Base-by-base conservation (phyloP, 2,113 vertebrate species). In the Saccopteryx bilineata region DNA sequence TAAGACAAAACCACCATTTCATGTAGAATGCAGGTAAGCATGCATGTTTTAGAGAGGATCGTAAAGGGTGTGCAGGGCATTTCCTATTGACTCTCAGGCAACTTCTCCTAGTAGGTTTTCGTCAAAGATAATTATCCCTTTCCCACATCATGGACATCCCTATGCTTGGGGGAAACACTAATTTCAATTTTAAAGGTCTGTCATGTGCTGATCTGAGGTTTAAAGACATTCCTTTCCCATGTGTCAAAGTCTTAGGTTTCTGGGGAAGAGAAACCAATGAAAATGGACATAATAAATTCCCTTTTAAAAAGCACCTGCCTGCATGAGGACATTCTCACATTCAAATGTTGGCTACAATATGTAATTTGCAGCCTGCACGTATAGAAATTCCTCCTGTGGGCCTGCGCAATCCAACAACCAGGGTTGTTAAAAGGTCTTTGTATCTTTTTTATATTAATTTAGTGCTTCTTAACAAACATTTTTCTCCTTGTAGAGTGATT, bases 401-500 rank as follows among this genome's bases (percentile, higher is more conserved):
- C 65, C 58, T 94, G 48, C 72, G 80, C 52, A 86, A 95, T 91
- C 63, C 9, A n/a, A 96, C 76, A 95, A 17, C 50, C 71, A 60
- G 26, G 9, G 50, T 78, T 93, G 72, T 96, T 95, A 83, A 86
- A 79, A 96, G 50, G 79, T 63, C 89, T 95, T 86, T 96, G 85
- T 94, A 79, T 11, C 28, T 15, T 91, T 93, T 96, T 83, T 58
- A 86, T 52, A 92, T 95, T 95, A 94, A 94, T 80, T 81, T 39
- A 91, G 68, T 71, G 85, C 82, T 94, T 93, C 97, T 96, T 90
- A 89, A 85, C 76, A 94, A 96, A 96, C 60, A 75, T 90, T 92
- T 92, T 90, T 91, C 93, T 95, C 85, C 46, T 80, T 52, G 79
- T 87, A 56, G 81, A 96, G 82, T 96, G 96, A 97, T 95, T 96